These are phyloP conservation scores for Dynastes hyllus DNA, from an alignment of 2,888 invertebrate genomes.

Conservation along the genomic window DNA sequence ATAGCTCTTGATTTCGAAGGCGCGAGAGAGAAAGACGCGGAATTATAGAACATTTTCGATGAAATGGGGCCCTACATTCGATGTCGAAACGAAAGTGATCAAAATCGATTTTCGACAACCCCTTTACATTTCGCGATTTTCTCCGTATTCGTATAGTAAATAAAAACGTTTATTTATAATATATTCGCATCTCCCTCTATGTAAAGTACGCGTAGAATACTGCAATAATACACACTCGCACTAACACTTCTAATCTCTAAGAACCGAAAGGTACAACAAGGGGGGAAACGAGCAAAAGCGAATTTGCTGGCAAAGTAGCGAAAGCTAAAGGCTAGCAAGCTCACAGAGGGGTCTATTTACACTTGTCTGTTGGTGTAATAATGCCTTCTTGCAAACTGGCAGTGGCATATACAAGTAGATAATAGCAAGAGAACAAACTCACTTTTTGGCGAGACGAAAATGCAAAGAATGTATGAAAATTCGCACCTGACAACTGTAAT, in stretches of 20 bases:
- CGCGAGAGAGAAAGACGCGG: not conserved
- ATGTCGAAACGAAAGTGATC: not conserved
- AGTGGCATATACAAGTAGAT: too few relatives aligned
- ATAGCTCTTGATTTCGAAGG: slow-evolving; percentile 14
- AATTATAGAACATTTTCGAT: slow-evolving; percentile 15
- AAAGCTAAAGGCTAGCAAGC: not conserved
- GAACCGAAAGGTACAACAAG: not conserved
- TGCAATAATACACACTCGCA: not conserved
- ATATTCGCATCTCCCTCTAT: too few relatives aligned
- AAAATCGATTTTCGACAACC: not conserved
- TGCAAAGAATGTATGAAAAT: slow-evolving; percentile 53
- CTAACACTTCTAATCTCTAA: not conserved
- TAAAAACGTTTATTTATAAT: too few relatives aligned
- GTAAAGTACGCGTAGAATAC: too few relatives aligned
- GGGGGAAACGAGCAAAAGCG: not conserved
- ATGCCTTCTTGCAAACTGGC: too few relatives aligned
- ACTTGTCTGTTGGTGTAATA: too few relatives aligned
- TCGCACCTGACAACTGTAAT: slow-evolving; percentile 43
- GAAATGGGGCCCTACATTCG: not conserved
- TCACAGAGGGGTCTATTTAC: too few relatives aligned
- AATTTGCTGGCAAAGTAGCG: not conserved
- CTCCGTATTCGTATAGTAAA: too few relatives aligned
- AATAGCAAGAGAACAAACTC: not conserved
- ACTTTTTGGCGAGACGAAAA: slow-evolving; percentile 40
- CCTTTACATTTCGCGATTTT: not conserved